Percentiles rank a stretch among this genome's conserved stretches.
Evolutionary conservation across 2,888 invertebrate genomes (phyloP).

Genomic region (Thumatha senex): DNA sequence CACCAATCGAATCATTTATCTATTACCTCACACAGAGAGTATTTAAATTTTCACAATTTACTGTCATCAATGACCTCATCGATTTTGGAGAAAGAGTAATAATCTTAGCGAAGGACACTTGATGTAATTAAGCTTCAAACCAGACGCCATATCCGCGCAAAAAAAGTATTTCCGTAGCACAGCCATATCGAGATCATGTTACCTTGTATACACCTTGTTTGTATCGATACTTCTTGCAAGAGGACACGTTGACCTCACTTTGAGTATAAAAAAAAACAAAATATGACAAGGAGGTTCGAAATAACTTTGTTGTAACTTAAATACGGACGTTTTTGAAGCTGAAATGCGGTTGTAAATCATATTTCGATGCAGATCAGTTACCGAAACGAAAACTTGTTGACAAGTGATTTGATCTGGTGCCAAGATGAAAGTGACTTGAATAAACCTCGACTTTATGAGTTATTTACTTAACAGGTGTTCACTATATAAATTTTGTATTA

Average conservation of each 20-base stretch:
- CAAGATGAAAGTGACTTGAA: neutral
- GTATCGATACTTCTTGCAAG: constrained; percentile 49
- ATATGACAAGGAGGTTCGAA: constrained; percentile 30
- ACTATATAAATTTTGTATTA: too few species aligned
- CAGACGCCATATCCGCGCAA: constrained; percentile 56
- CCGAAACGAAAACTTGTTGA: neutral
- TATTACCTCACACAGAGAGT: too few species aligned
- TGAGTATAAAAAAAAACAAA: constrained; percentile 30
- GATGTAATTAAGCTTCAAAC: constrained; percentile 43
- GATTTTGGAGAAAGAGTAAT: constrained; percentile 17
- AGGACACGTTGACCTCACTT: constrained; percentile 52
- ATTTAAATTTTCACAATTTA: constrained; percentile 8
- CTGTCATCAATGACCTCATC: constrained; percentile 19
- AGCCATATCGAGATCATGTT: constrained; percentile 56
- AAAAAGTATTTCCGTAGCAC: constrained; percentile 54
- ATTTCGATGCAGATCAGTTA: constrained; percentile 1
- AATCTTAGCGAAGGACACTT: constrained; percentile 21
- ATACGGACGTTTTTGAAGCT: constrained; percentile 4
- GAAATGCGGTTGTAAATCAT: constrained; percentile 4
- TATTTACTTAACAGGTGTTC: neutral
- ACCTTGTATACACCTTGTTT: constrained; percentile 40
- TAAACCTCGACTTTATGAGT: neutral
- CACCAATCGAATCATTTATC: too few species aligned
- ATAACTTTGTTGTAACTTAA: constrained; percentile 28
- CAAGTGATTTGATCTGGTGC: neutral